phyloP scores from a whole-genome alignment of 2,797 vertebrate genomes.

The Bovichtus variegatus region DNA sequence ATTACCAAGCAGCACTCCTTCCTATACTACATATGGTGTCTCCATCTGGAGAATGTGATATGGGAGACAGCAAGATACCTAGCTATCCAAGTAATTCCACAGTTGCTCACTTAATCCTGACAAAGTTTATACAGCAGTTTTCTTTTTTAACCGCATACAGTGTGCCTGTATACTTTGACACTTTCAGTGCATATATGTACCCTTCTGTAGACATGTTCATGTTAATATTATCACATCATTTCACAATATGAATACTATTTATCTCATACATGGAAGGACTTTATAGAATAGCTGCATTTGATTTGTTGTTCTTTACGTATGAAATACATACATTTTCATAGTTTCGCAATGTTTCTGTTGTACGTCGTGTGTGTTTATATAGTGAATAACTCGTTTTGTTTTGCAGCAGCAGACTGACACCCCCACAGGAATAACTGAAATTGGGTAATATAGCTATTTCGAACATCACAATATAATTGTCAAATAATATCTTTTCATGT shows the following conservation, averaged over 20 bases:
- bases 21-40: slow-evolving; percentile 51
- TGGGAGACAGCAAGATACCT: slow-evolving; percentile 51
- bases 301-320: neutral
- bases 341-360: neutral
- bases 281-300: neutral
- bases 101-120: slow-evolving; percentile 32
- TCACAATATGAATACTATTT: neutral
- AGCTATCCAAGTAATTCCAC: slow-evolving; percentile 18
- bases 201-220: neutral
- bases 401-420: neutral
- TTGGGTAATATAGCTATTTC: neutral
- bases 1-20: slow-evolving; percentile 36
- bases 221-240: neutral
- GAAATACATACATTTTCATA: neutral
- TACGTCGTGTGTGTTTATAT: neutral
- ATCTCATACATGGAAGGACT: neutral
- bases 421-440: neutral
- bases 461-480: neutral
- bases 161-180: neutral
- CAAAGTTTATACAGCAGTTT: slow-evolving; percentile 8
- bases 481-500: neutral
- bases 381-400: neutral
- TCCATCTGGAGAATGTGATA: slow-evolving; percentile 58
- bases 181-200: neutral
- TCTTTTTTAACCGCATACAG: neutral